phyloP scores from a whole-genome alignment of 2,797 vertebrate species.

The Danio choprae region DNA sequence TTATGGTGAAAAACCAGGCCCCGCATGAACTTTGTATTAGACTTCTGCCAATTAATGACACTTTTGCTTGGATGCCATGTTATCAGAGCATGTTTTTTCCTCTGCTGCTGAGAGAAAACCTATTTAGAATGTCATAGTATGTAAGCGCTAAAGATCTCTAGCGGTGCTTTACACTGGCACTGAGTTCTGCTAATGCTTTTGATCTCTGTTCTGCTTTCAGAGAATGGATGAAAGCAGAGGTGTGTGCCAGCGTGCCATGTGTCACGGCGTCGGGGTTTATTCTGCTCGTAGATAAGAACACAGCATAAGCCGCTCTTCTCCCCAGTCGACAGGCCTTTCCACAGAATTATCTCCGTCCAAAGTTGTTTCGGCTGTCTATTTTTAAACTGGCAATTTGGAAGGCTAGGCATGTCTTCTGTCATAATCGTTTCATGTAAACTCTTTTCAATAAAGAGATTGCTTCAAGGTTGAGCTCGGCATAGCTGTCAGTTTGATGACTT shows the following conservation, averaged over 20 bases:
- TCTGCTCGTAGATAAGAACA: conserved; percentile 77
- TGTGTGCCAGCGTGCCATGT: conserved; percentile 75
- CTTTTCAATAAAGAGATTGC: conserved; percentile 58
- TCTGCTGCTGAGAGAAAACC: conserved; percentile 23
- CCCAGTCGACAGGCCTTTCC: conserved; percentile 71
- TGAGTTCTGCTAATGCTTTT: conserved; percentile 64
- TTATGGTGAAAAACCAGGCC: background rate
- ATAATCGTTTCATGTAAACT: conserved; percentile 16
- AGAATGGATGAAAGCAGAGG: conserved; percentile 65
- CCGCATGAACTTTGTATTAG: conserved; percentile 2
- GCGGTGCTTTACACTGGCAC: conserved; percentile 54
- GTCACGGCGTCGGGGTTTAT: conserved; percentile 70
- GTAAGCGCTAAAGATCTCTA: conserved; percentile 61
- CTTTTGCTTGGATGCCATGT: background rate
- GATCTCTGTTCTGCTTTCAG: conserved; percentile 69
- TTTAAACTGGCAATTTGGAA: conserved; percentile 63
- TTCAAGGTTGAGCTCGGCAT: conserved; percentile 41
- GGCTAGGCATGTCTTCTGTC: conserved; percentile 33
- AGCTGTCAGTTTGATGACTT: conserved; percentile 27
- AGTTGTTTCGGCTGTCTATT: conserved; percentile 63
- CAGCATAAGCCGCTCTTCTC: conserved; percentile 69
- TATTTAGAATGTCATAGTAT: conserved; percentile 45
- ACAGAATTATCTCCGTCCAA: conserved; percentile 68
- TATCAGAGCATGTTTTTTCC: conserved; percentile 15
- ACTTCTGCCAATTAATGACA: conserved; percentile 26